Base-by-base conservation (phyloP, 2,888 invertebrate species). In the Glomeris marginata region DNA sequence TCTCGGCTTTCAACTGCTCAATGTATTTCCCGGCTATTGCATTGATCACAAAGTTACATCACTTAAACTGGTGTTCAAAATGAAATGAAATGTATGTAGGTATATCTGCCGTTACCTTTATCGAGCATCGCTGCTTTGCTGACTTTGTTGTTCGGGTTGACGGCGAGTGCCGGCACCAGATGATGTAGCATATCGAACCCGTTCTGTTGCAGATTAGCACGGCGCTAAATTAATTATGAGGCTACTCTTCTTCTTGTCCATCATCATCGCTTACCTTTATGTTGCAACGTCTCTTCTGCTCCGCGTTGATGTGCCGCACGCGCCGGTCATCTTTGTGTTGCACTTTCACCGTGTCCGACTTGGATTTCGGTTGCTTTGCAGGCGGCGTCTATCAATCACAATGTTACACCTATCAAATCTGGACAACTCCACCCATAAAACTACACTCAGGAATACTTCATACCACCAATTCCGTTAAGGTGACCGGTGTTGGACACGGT, bases 171-270 rank as follows among this genome's bases (percentile, higher is more conserved):
- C 22, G 95, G 94, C 63, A 95, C 90, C 52, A 95, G 75, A 54
- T 83, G 80, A 67, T 92, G 88, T 56, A 95, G 74, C 68, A 84
- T 83, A 69, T 95, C 94, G 69, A 95, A 95, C 37, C 94, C 94
- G 66, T 85, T 87, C 69, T 57, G 41, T 16, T 49, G 36, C 13
- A 2, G 1, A 15, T 33, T 48, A 33, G 18, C 5, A 41, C 41
- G 34, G 18, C 41, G 22, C 8, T 16, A 33, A 15, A 35, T 18
- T 20, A n/a, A 13, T 20, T 22, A 18, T 34, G 16, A 28, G 28
- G 28, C 28, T 28, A 28, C 28, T 28, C 28, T 28, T 28, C 28
- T 28, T 28, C 28, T 28, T 28, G 28, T 28, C 8, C n/a, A 8
- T 18, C 18, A 18, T 1, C 15, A 34, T n/a, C 2, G 20, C 33